Evolutionary conservation across 2,797 vertebrate species (phyloP), one percentile per base, ranked within the genome.

Genomic region (Gouania willdenowi): DNA sequence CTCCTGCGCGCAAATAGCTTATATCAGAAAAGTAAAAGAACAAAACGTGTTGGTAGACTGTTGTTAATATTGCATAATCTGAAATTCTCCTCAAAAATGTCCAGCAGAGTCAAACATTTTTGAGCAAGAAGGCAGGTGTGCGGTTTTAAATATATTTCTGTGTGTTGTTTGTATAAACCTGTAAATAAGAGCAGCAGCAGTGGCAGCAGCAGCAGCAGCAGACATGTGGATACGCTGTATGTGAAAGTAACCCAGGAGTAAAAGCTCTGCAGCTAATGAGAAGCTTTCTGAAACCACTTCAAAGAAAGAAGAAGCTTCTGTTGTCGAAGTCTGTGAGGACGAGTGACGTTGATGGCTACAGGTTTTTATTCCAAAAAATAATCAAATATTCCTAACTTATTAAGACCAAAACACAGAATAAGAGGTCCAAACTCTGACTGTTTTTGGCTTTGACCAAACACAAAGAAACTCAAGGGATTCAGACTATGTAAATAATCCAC

Each of bases 41-140:
- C n/a, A n/a, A n/a, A n/a, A n/a, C n/a, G 57, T 36, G 52, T 45
- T 59, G 67, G 67, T 51, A 62, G 50, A 54, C 46, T 26, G 46
- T 63, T 12, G 4, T 57, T 80, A 79, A 66, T 82, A 79, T 84
- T 87, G 85, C 85, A 87, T 87, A 84, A 75, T 80, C 56, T 62
- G 71, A 40, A 70, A 47, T 69, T 65, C 71, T 53, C 53, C 47
- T 71, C 67, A 68, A 67, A 78, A 73, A 71, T 59, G 64, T 62
- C 74, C 23, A 43, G 24, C 13, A 26, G 43, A 32, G 28, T 55
- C 45, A 60, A 69, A 81, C 67, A 71, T 71, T 75, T 77, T 68
- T 66, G 76, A 72, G 71, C 43, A 52, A 74, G 71, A 75, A 54
- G 74, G 77, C 66, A 71, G 76, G 66, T 84, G 64, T 79, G 65